Conservation (phyloP, 2,797 vertebrate genomes). For the Anomalospiza imberbis region DNA sequence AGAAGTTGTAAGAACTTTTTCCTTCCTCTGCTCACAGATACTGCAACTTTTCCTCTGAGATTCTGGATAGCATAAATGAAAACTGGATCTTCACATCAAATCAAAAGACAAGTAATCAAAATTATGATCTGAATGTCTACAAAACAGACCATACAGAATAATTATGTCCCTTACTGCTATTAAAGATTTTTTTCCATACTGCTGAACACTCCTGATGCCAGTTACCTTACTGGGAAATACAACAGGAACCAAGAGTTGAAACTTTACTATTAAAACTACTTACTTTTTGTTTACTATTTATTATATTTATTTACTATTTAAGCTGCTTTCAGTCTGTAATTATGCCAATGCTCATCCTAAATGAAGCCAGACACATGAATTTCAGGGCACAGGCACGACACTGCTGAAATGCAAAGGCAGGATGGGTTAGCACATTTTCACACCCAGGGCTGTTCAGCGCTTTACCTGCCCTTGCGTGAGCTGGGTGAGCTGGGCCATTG, state of each 20-base stretch:
- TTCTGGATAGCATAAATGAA: background rate
- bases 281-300: background rate
- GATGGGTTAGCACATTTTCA: background rate
- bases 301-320: background rate
- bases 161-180: background rate
- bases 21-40: background rate
- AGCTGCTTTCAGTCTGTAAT: background rate
- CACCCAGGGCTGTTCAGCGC: background rate
- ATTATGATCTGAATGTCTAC: background rate
- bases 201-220: background rate
- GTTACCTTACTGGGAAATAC: background rate
- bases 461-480: slow-evolving; percentile 91
- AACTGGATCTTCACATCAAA: background rate
- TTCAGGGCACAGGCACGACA: background rate
- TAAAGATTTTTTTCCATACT: background rate
- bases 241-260: background rate
- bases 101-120: background rate
- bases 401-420: background rate
- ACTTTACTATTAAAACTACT: background rate
- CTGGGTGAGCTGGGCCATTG: slow-evolving; percentile 92
- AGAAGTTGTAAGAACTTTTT: background rate
- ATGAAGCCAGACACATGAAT: background rate
- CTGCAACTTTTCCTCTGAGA: background rate
- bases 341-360: background rate
- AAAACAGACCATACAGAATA: background rate